Evolutionary conservation across 2,113 vertebrate genomes (phyloP).

Genomic region (Natator depressus): DNA sequence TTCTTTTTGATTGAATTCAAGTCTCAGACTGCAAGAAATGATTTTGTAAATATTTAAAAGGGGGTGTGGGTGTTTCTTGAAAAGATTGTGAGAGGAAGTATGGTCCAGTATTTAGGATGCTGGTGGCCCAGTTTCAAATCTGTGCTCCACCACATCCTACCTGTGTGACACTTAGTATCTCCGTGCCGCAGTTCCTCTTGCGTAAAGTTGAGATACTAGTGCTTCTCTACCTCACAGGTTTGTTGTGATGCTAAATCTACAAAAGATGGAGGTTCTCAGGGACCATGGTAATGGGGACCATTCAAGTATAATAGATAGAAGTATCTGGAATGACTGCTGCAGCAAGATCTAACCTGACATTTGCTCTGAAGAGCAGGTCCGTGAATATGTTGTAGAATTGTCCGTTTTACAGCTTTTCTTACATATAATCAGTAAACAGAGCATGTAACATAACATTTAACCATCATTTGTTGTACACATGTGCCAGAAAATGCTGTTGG

Average conservation of each 20-base stretch:
- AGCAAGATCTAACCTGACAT: neutral
- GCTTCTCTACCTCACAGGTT: neutral
- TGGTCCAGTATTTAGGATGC: neutral
- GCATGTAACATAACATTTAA: neutral
- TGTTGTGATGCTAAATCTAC: neutral
- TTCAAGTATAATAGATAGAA: neutral
- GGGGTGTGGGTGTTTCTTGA: neutral
- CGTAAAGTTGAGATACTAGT: slow-evolving; percentile 4
- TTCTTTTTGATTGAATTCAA: too few species aligned
- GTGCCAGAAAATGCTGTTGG: neutral
- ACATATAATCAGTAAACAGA: neutral
- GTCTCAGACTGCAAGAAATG: too few species aligned
- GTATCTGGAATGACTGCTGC: neutral
- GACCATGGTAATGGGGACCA: neutral
- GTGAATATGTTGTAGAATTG: neutral
- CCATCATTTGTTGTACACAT: neutral
- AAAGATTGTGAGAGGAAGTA: neutral
- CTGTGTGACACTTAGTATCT: neutral
- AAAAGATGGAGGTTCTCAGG: neutral
- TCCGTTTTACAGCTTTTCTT: neutral
- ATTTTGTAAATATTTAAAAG: too few species aligned
- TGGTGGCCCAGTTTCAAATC: neutral
- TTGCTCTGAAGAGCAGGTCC: neutral
- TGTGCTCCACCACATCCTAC: neutral
- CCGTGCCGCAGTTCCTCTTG: neutral